These are phyloP conservation scores for Anguilla rostrata DNA, from an alignment of 2,113 vertebrate species.

Conservation along the genomic window DNA sequence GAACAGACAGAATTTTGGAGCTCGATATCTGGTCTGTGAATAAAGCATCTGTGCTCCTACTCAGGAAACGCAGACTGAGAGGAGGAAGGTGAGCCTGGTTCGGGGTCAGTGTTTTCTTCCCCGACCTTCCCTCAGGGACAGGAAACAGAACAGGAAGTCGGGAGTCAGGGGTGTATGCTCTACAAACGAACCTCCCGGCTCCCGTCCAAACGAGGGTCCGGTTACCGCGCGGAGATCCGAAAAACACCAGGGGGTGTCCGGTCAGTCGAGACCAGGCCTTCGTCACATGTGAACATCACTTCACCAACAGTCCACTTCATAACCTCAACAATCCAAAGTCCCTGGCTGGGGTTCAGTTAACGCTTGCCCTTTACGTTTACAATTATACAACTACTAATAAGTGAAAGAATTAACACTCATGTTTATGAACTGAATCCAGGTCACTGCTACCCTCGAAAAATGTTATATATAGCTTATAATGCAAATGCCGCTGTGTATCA, in stretches of 20 bases:
- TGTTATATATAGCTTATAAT: no score
- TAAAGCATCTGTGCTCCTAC: constrained; percentile 1
- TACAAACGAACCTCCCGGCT: not conserved
- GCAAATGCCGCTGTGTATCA: no score
- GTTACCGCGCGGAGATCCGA: not conserved
- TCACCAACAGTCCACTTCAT: no score
- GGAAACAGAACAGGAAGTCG: constrained; percentile 36
- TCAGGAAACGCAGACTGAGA: constrained; percentile 54
- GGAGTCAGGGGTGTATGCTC: constrained; percentile 27
- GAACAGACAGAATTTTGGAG: not conserved
- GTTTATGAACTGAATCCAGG: not conserved
- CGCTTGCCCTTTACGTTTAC: no score
- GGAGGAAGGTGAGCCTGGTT: constrained; percentile 63
- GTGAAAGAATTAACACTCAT: not conserved
- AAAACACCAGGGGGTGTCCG: not conserved
- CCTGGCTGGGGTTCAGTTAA: no score
- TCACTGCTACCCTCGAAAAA: not conserved
- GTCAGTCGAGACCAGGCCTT: no score
- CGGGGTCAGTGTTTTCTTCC: constrained; percentile 38
- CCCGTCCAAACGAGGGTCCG: constrained; percentile 15
- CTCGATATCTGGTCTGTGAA: not conserved
- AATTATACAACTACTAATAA: no score
- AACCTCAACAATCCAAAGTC: no score
- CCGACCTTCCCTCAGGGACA: constrained; percentile 50
- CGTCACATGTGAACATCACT: no score